phyloP scores from a whole-genome alignment of 2,888 invertebrate genomes.

The Drosophila kanekoi region DNA sequence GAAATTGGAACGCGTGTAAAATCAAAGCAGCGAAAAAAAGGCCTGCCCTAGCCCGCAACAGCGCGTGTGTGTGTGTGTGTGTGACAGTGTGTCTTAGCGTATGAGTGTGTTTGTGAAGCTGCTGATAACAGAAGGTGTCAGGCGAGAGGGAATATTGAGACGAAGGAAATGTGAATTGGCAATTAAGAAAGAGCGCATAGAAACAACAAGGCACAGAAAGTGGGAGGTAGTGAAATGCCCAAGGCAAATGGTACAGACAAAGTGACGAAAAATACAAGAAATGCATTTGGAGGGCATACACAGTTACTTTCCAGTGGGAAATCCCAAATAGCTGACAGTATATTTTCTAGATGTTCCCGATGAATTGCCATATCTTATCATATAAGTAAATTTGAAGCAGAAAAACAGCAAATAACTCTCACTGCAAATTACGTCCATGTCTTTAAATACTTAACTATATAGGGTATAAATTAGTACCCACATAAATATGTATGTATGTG shows the following conservation, averaged over 20 bases:
- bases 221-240: background rate
- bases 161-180: conserved; percentile 11
- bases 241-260: background rate
- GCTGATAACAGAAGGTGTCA: conserved; percentile 48
- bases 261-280: background rate
- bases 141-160: conserved; percentile 12
- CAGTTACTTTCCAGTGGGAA: background rate
- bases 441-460: too few species aligned
- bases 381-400: conserved; percentile 20
- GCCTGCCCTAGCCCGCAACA: conserved; percentile 16
- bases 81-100: too few species aligned
- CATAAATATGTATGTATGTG: too few species aligned
- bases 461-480: too few species aligned
- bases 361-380: conserved; percentile 28
- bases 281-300: background rate
- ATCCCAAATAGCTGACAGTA: background rate
- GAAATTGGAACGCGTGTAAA: conserved; percentile 30
- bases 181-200: conserved; percentile 26
- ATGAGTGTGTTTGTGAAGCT: conserved; percentile 11
- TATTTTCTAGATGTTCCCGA: conserved; percentile 25
- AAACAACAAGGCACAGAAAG: conserved; percentile 51
- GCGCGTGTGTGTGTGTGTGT: background rate
- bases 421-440: too few species aligned
- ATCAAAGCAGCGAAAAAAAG: conserved; percentile 28
- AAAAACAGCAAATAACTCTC: conserved; percentile 16